Evolutionary conservation across 2,797 vertebrate genomes (phyloP).

Genomic region (Megalops cyprinoides): DNA sequence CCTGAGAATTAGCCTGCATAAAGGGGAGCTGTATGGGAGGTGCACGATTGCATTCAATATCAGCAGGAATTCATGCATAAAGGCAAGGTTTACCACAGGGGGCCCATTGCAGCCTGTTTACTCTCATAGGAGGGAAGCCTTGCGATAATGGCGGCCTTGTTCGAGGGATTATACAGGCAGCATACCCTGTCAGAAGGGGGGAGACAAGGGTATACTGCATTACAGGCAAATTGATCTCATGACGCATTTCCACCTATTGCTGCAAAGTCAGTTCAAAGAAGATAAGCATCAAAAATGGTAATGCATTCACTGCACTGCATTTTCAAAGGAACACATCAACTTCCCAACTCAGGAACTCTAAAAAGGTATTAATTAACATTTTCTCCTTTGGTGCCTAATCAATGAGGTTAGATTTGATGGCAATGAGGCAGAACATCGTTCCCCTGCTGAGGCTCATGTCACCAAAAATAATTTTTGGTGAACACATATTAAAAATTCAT

Average conservation of each 20-base stretch:
- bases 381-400: no score
- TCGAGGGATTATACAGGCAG: background rate
- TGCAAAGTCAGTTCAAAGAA: background rate
- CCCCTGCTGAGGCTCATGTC: no score
- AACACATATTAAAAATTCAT: no score
- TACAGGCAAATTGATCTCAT: conserved; percentile 3
- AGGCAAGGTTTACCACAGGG: background rate
- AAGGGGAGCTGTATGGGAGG: background rate
- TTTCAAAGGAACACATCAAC: no score
- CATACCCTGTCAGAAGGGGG: no score
- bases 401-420: no score
- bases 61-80: background rate
- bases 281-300: background rate
- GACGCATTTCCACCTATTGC: background rate
- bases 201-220: background rate
- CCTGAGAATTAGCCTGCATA: background rate
- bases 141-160: background rate
- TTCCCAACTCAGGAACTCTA: no score
- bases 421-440: no score
- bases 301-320: no score
- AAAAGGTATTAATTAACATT: no score
- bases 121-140: background rate
- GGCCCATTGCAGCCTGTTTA: background rate
- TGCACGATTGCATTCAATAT: background rate
- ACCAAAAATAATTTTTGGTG: no score